A percentile compares a stretch with the other conserved stretches of the same genome.
Evolutionary conservation across 2,888 invertebrate genomes (phyloP).

Genomic region (Phlogophora meticulosa): DNA sequence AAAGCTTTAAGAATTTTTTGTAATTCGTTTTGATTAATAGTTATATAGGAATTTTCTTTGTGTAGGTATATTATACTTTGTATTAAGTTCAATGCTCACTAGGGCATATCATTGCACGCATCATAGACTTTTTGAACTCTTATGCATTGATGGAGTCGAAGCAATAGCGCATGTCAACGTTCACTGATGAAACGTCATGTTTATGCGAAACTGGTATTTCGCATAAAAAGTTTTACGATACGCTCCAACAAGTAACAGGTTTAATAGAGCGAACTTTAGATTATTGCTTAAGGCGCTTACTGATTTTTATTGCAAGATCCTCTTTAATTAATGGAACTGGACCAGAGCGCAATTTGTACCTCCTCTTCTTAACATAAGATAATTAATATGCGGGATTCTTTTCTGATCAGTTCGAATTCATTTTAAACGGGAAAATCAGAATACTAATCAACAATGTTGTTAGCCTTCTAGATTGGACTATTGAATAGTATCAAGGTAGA

Average conservation of each 20-base stretch:
- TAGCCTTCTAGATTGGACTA: not conserved
- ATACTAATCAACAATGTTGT: not conserved
- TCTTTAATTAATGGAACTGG: slow-evolving; percentile 33
- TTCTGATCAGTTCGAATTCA: not conserved
- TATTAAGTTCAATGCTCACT: slow-evolving; percentile 48
- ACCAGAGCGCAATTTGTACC: slow-evolving; percentile 3
- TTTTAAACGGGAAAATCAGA: not conserved
- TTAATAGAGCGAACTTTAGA: slow-evolving; percentile 54
- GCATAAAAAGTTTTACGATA: slow-evolving; percentile 51
- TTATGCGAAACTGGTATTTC: slow-evolving; percentile 51
- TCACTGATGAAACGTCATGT: slow-evolving; percentile 42
- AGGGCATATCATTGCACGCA: slow-evolving; percentile 46
- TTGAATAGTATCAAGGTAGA: not conserved
- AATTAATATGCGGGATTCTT: slow-evolving; percentile 4
- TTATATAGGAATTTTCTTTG: slow-evolving; percentile 21
- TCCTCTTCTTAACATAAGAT: slow-evolving; percentile 3
- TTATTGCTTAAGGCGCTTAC: slow-evolving; percentile 34
- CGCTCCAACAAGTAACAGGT: slow-evolving; percentile 39
- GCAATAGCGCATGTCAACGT: slow-evolving; percentile 53
- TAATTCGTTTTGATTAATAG: slow-evolving; percentile 33
- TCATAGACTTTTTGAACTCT: slow-evolving; percentile 44
- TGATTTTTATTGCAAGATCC: slow-evolving; percentile 39
- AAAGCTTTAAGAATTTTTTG: slow-evolving; percentile 7
- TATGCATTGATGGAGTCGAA: slow-evolving; percentile 45
- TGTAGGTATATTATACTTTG: slow-evolving; percentile 15